Evolutionary conservation across 1,140 invertebrate genomes (phyloP).

Genomic region (Reticulitermes speratus): DNA sequence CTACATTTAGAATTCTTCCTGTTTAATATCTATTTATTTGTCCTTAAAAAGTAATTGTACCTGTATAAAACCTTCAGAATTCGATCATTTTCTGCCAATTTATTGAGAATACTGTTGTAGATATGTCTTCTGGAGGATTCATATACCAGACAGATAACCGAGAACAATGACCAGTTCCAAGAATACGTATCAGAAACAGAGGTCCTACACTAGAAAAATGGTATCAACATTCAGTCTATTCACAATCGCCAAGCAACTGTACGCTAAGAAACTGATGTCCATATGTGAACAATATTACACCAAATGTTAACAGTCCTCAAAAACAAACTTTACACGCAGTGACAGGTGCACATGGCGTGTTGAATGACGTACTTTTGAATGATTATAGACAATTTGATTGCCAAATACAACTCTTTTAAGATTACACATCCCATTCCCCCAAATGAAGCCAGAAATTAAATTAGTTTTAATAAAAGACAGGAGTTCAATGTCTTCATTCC

Average conservation of each 20-base stretch:
- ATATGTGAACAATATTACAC: neutral
- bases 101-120: neutral
- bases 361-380: no score
- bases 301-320: neutral
- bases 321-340: no score
- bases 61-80: slow-evolving; percentile 23
- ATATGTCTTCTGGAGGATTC: neutral
- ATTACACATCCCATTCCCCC: no score
- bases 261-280: neutral
- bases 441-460: no score
- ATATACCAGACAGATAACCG: neutral
- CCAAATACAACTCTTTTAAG: no score
- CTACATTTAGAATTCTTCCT: slow-evolving; percentile 1
- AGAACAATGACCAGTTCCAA: neutral
- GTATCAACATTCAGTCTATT: neutral
- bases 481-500: no score
- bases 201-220: neutral
- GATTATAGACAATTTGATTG: no score
- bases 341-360: no score
- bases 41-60: slow-evolving; percentile 18
- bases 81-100: neutral
- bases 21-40: neutral
- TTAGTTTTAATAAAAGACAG: no score
- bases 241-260: neutral
- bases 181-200: neutral